phyloP scores from a whole-genome alignment of 2,113 vertebrate genomes.

The Paralichthys olivaceus region DNA sequence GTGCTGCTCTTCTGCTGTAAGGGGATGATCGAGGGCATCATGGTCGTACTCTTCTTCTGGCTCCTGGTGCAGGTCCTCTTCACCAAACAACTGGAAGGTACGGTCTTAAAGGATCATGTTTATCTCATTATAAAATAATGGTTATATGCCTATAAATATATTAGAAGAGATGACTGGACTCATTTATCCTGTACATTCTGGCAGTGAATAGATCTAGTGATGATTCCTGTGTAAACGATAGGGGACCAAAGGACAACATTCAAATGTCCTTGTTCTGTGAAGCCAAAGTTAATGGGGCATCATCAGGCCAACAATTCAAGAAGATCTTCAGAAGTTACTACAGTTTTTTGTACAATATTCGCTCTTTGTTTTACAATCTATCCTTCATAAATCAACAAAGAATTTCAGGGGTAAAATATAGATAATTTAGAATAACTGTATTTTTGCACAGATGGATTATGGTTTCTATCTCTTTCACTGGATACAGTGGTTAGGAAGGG shows the following conservation, averaged over 20 bases:
- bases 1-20: conserved; percentile 83
- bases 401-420: neutral
- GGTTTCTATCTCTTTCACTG: no score
- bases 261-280: neutral
- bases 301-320: neutral
- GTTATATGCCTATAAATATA: neutral
- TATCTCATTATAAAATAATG: neutral
- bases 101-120: neutral
- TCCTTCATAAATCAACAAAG: neutral
- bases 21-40: conserved; percentile 84
- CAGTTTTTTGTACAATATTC: neutral
- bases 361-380: neutral
- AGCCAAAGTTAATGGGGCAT: neutral
- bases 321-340: neutral
- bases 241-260: neutral
- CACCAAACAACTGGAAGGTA: conserved; percentile 82
- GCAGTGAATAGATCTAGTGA: neutral
- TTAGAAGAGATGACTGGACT: neutral
- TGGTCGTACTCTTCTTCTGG: conserved; percentile 84
- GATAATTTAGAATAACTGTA: no score
- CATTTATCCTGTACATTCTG: no score
- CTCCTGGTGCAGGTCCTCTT: conserved; percentile 82
- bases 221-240: neutral
- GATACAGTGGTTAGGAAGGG: no score
- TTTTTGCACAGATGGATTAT: no score